phyloP scores from a whole-genome alignment of 2,797 vertebrate genomes.

The Typhlichthys subterraneus region DNA sequence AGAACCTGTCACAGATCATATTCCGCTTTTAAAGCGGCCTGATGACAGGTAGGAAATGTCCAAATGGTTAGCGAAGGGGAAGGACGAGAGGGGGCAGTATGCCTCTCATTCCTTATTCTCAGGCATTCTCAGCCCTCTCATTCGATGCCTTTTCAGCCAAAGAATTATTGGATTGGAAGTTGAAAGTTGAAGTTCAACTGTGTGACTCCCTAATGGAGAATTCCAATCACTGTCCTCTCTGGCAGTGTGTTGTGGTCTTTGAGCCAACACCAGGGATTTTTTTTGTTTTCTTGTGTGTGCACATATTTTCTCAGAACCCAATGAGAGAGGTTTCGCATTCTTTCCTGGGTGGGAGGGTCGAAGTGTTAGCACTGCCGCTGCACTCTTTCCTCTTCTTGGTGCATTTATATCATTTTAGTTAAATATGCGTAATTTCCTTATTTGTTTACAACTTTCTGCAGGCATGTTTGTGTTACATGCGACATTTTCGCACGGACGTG shows the following conservation, averaged over 20 bases:
- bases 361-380: constrained; percentile 12
- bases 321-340: constrained; percentile 30
- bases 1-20: no score
- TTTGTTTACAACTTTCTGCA: constrained; percentile 57
- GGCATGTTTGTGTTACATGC: constrained; percentile 66
- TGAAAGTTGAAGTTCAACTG: constrained; percentile 45
- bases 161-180: constrained; percentile 44
- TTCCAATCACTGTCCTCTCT: constrained; percentile 58
- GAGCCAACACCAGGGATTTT: constrained; percentile 57
- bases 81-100: no score
- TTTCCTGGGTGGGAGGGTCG: constrained; percentile 5
- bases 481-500: neutral
- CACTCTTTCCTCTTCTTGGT: constrained; percentile 44
- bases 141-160: constrained; percentile 43
- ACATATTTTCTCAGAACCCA: constrained; percentile 67
- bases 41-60: no score
- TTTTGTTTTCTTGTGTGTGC: constrained; percentile 52
- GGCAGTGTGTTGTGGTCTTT: constrained; percentile 57
- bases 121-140: constrained; percentile 14
- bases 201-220: constrained; percentile 65
- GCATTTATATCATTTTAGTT: constrained; percentile 27
- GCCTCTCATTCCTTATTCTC: neutral
- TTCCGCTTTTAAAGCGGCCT: no score
- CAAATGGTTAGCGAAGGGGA: no score
- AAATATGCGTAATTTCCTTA: constrained; percentile 42